phyloP scores from a whole-genome alignment of 2,888 invertebrate genomes.

The Brenthis daphne region DNA sequence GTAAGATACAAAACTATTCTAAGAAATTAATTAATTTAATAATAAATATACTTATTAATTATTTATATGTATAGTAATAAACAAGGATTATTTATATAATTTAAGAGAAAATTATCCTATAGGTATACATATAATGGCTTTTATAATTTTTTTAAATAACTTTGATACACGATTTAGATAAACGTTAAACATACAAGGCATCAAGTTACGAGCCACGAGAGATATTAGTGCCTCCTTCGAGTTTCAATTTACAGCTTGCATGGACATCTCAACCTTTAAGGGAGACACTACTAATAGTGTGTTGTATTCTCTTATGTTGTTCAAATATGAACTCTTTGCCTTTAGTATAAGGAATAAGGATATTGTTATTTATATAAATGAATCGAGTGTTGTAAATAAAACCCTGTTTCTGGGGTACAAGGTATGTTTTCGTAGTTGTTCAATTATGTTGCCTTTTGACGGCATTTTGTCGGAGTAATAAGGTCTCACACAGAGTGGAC shows the following conservation, averaged over 20 bases:
- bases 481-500: constrained; percentile 79
- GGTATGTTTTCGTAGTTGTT: constrained; percentile 49
- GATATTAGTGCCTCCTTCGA: constrained; percentile 65
- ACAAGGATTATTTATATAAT: too few relatives aligned
- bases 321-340: constrained; percentile 39
- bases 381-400: constrained; percentile 45
- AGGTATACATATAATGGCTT: not conserved
- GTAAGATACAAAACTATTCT: too few relatives aligned
- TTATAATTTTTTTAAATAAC: not conserved
- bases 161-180: too few relatives aligned
- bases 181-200: constrained; percentile 29
- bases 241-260: constrained; percentile 76
- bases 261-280: constrained; percentile 71
- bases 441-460: constrained; percentile 67
- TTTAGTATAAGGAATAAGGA: constrained; percentile 37
- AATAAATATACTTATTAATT: not conserved
- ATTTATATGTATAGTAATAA: too few relatives aligned
- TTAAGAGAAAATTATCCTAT: too few relatives aligned
- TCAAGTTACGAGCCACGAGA: constrained; percentile 45
- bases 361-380: constrained; percentile 32
- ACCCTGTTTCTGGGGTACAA: constrained; percentile 48
- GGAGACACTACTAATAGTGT: constrained; percentile 62
- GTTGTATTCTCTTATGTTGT: constrained; percentile 58
- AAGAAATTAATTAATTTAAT: too few relatives aligned
- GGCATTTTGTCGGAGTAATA: constrained; percentile 81